These are phyloP conservation scores for Neodon shergylaensis DNA, from an alignment of 2,113 vertebrate genomes.

Conservation along the genomic window DNA sequence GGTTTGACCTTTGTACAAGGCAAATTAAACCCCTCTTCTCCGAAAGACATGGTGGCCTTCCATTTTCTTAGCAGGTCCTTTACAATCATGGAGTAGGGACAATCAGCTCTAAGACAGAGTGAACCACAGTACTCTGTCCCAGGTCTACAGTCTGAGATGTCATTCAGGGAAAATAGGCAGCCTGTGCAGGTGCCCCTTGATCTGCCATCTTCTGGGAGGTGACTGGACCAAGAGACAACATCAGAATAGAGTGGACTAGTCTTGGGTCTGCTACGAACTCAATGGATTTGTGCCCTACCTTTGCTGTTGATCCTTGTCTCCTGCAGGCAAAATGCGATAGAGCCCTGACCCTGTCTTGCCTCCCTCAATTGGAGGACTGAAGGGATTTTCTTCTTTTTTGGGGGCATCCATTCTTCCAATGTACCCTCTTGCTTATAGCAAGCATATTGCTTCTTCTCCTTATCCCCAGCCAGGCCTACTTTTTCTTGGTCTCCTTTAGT, in stretches of 20 bases:
- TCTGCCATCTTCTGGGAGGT: background rate
- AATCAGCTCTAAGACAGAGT: background rate
- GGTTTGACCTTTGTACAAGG: background rate
- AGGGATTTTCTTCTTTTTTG: background rate
- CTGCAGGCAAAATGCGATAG: rapidly evolving
- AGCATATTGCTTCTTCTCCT: background rate
- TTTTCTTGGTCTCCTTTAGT: background rate
- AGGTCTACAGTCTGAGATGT: background rate
- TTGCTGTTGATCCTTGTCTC: background rate
- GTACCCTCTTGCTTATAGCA: background rate
- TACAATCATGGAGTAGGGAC: background rate
- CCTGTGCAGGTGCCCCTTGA: background rate
- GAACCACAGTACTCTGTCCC: background rate
- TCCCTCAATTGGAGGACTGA: background rate
- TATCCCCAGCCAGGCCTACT: background rate
- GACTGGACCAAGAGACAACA: background rate
- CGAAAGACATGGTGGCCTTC: background rate
- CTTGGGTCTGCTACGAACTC: background rate
- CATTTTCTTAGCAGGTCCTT: background rate
- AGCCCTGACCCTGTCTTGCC: background rate
- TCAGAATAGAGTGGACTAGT: background rate
- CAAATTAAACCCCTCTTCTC: background rate
- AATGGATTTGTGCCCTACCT: background rate
- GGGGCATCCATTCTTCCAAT: background rate
- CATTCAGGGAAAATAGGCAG: background rate